Evolutionary conservation across 2,797 vertebrate genomes (phyloP).

Genomic region (Coccyzus lansbergi): DNA sequence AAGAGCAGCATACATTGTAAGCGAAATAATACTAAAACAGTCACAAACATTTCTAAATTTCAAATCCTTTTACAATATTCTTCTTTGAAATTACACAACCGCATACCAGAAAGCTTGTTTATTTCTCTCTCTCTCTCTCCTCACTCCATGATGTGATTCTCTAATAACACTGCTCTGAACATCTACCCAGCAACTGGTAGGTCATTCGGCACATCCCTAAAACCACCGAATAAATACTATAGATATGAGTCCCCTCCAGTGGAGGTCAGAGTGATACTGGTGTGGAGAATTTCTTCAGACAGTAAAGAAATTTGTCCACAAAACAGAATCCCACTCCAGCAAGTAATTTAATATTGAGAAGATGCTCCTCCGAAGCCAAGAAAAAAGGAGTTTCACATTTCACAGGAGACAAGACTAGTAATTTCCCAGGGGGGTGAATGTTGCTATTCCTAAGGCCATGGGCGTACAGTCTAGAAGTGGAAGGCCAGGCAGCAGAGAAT

Average conservation of each 20-base stretch:
- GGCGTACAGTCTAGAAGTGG: background rate
- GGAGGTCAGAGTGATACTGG: background rate
- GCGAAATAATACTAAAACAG: background rate
- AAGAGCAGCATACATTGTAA: background rate
- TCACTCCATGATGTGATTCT: background rate
- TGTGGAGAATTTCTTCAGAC: background rate
- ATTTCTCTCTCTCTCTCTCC: background rate
- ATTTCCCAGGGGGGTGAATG: background rate
- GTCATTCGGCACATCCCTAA: slow-evolving; percentile 42
- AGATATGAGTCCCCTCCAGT: background rate
- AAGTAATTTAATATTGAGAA: slow-evolving; percentile 17
- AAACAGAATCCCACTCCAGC: background rate
- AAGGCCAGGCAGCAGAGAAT: background rate
- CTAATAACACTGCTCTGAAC: background rate
- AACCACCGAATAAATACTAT: background rate
- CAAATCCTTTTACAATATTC: background rate
- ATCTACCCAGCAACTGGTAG: background rate
- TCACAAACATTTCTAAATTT: slow-evolving; percentile 39
- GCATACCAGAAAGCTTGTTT: background rate
- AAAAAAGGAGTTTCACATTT: background rate
- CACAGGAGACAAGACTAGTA: background rate
- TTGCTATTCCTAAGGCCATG: background rate
- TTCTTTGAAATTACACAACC: background rate
- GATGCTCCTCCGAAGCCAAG: background rate
- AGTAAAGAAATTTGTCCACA: background rate